These are phyloP conservation scores for Nyctibius bracteatus DNA, from an alignment of 2,113 vertebrate species.

Conservation along the genomic window DNA sequence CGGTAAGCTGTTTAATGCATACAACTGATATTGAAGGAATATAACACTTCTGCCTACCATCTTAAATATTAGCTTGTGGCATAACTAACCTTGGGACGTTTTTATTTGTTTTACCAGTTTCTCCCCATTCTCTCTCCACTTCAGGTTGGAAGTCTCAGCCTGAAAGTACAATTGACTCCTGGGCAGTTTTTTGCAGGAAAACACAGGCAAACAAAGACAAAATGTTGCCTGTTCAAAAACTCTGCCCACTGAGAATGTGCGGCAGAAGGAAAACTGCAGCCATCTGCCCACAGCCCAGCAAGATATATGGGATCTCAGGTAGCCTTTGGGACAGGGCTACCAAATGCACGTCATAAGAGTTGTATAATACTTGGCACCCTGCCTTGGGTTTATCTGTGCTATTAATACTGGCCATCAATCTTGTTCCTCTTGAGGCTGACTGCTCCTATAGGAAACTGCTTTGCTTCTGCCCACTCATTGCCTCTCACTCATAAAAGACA, in stretches of 20 bases:
- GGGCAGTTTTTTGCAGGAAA: not conserved
- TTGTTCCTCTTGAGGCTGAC: not conserved
- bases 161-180: not conserved
- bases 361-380: not conserved
- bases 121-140: not conserved
- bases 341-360: fast-evolving
- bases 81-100: not conserved
- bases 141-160: not conserved
- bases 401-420: not conserved
- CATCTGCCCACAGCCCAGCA: not conserved
- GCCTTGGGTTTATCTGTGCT: not conserved
- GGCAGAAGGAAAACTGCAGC: not conserved
- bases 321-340: not conserved
- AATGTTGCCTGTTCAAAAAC: not conserved
- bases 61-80: not conserved
- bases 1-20: not conserved
- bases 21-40: not conserved
- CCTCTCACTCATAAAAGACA: not conserved
- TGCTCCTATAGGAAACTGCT: not conserved
- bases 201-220: fast-evolving
- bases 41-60: not conserved
- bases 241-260: not conserved
- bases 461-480: not conserved
- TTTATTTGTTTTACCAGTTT: not conserved
- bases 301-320: not conserved